Evolutionary conservation across 2,113 vertebrate species (phyloP), one percentile per base, ranked within the genome.

Genomic region (Carettochelys insculpta): DNA sequence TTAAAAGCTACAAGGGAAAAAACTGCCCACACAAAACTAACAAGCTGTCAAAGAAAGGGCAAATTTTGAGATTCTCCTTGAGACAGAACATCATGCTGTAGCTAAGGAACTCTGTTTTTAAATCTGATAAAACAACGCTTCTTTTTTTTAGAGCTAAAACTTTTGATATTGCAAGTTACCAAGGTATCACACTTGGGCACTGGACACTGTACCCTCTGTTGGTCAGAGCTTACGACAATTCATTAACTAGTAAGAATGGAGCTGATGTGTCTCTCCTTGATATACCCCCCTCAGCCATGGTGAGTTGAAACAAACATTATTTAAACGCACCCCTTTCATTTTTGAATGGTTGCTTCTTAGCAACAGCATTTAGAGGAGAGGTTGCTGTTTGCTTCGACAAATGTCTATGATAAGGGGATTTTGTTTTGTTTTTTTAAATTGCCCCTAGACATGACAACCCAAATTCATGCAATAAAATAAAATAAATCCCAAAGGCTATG

Each of bases 401-500:
- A 88, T 48, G 82, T 87, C 65, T 86, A 92, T 0, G 11, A 83
- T 82, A 9, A n/a, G n/a, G n/a, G n/a, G n/a, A n/a, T n/a, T n/a
- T n/a, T n/a, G 1, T n/a, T n/a, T 27, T 11, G 4, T 8, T 56
- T 56, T 29, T 54, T 61, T 78, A 76, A 92, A 83, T 5, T 43
- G 77, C 65, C 8, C 86, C 34, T 20, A 89, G 11, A 52, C 86
- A 91, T 77, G 65, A 94, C 92, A 94, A 54, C n/a, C 48, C 92
- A 83, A 95, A 88, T 94, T 81, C n/a, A 90, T 6, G 93, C 94
- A 89, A 95, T 85, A 68, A 95, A 94, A 95, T n/a, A 48, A 96
- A 91, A 91, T 82, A 97, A 96, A 95, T 95, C 95, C 96, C 86
- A 81, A 89, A 94, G 93, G 95, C 77, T 34, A 83, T 48, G 52